These are phyloP conservation scores for Sinocyclocheilus grahami DNA, from an alignment of 2,113 vertebrate genomes.

Conservation along the genomic window DNA sequence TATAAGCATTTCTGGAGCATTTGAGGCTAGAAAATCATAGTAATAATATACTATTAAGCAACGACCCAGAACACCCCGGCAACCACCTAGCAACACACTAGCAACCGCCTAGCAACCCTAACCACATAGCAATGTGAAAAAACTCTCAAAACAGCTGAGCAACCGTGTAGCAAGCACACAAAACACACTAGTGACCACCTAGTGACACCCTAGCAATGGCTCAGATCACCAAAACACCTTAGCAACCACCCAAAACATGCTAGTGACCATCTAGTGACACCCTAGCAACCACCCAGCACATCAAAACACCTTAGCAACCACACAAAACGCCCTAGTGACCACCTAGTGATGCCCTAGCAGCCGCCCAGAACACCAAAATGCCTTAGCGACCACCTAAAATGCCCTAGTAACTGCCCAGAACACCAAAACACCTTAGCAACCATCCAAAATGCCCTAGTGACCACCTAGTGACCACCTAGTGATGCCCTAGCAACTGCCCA, in stretches of 20 bases:
- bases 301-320: not conserved
- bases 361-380: not conserved
- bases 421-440: not conserved
- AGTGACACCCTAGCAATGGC: no score
- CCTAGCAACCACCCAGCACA: not conserved
- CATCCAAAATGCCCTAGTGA: not conserved
- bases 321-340: not conserved
- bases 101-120: no score
- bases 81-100: not conserved
- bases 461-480: no score
- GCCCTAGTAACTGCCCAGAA: no score
- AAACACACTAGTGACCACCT: no score
- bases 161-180: no score
- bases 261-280: not conserved
- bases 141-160: no score
- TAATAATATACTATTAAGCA: not conserved
- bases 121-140: no score
- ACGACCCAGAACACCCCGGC: not conserved
- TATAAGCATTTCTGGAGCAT: not conserved
- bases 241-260: not conserved
- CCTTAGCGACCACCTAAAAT: no score
- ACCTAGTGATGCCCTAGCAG: not conserved
- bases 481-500: no score
- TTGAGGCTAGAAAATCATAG: not conserved
- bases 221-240: not conserved